Conservation (phyloP, 2,797 vertebrate genomes). For the Cuculus canorus region DNA sequence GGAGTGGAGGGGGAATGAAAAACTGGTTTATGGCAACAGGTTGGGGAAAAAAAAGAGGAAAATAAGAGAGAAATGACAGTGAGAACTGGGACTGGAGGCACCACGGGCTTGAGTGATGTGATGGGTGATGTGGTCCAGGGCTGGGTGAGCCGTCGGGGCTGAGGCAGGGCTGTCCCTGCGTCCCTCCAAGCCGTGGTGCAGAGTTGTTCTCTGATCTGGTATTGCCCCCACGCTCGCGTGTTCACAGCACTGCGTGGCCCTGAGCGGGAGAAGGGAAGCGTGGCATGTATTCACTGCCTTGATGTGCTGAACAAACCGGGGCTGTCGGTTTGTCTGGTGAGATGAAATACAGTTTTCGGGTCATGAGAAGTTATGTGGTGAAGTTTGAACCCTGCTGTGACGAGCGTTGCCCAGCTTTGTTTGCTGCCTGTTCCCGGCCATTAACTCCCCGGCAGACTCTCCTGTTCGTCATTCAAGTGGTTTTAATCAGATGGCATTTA, state of each 20-base stretch:
- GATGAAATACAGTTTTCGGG: neutral
- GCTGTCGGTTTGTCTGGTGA: neutral
- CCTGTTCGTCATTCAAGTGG: neutral
- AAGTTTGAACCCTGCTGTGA: constrained; percentile 35
- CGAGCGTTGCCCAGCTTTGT: neutral
- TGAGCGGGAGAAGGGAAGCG: neutral
- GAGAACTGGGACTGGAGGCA: neutral
- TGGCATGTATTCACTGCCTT: neutral
- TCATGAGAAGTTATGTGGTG: neutral
- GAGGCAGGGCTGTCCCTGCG: too few species aligned
- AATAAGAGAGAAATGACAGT: neutral
- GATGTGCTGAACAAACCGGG: neutral
- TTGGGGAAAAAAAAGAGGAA: neutral
- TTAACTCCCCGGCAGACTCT: constrained; percentile 36
- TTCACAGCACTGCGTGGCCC: neutral
- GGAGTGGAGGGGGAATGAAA: neutral
- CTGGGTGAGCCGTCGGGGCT: too few species aligned
- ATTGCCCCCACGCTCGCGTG: neutral
- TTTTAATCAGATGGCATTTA: constrained; percentile 45
- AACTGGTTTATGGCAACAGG: neutral
- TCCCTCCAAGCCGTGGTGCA: rapidly evolving
- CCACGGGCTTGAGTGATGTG: rapidly evolving
- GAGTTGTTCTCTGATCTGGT: neutral
- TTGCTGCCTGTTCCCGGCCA: constrained; percentile 35
- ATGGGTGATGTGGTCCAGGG: neutral